Conservation (phyloP, 2,888 invertebrate genomes). For the Nezara viridula region DNA sequence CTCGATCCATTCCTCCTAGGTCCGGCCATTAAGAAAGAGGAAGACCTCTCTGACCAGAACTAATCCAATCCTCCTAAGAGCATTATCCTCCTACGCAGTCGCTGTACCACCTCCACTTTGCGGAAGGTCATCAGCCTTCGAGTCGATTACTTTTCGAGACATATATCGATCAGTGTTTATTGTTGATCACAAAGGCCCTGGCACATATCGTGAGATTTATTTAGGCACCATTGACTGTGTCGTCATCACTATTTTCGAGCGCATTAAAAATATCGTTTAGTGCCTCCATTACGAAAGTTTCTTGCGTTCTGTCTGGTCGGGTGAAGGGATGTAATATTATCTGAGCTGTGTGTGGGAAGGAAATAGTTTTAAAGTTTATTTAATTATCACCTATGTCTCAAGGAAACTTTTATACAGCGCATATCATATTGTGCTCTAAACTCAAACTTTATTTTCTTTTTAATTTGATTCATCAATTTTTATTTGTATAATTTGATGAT, state of each 20-base stretch:
- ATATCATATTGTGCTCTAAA: background rate
- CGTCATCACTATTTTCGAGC: background rate
- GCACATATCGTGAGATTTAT: background rate
- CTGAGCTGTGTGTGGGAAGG: too few relatives aligned
- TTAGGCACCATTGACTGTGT: slow-evolving; percentile 26
- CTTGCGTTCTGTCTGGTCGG: background rate
- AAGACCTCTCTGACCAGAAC: background rate
- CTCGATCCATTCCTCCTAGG: background rate
- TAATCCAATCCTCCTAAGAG: slow-evolving; percentile 5
- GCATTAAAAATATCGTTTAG: background rate
- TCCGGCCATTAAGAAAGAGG: background rate
- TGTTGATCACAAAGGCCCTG: background rate
- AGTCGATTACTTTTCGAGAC: background rate
- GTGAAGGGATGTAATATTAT: background rate
- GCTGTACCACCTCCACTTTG: background rate
- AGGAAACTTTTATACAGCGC: background rate
- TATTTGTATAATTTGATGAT: too few relatives aligned
- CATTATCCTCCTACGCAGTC: background rate
- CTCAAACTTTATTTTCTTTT: too few relatives aligned
- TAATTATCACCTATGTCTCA: background rate
- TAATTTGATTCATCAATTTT: too few relatives aligned
- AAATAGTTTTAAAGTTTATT: background rate
- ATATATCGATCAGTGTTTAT: background rate
- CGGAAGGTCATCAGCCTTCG: background rate
- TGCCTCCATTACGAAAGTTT: background rate